Evolutionary conservation across 2,888 invertebrate genomes (phyloP), one percentile per base, ranked within the genome.

Genomic region (Formica aserva): DNA sequence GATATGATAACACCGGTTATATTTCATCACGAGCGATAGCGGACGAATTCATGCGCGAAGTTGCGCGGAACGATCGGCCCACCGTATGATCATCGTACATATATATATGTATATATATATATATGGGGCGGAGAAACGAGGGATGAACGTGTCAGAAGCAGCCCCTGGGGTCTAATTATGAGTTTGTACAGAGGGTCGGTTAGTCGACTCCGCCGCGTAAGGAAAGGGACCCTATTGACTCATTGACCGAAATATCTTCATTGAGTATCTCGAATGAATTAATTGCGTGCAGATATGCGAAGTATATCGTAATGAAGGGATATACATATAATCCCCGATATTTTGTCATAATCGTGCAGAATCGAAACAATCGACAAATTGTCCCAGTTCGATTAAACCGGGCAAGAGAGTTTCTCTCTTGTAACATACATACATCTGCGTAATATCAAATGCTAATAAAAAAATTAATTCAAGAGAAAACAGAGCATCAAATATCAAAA

Each of bases 141-240:
- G 93, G 93, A 94, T 93, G 93, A 93, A 94, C 92, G 93, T 94
- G 94, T 94, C 94, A 94, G 92, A 91, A 94, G 87, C 94, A 94
- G 94, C 93, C 93, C 93, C 92, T 85, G 88, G 92, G 92, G 93
- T 92, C 93, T 93, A 94, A 94, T 94, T 94, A 94, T 93, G 93
- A 94, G 93, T 93, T 93, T 91, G 91, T 92, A 92, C 90, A 88
- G 88, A 89, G 91, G 91, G 91, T 88, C 86, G 90, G 86, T 83
- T 85, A 85, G 89, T 85, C 90, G 86, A 81, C 86, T 84, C 74
- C 74, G 57, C 82, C 84, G 80, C 72, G 83, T 75, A 75, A 82
- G 81, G 83, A 86, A 80, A 82, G 78, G 76, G 86, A 52, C 83
- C 86, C 90, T 72, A 88, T 90, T 90, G 91, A 91, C 90, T 92